phyloP scores from a whole-genome alignment of 2,888 invertebrate species.

The Ormia ochracea region DNA sequence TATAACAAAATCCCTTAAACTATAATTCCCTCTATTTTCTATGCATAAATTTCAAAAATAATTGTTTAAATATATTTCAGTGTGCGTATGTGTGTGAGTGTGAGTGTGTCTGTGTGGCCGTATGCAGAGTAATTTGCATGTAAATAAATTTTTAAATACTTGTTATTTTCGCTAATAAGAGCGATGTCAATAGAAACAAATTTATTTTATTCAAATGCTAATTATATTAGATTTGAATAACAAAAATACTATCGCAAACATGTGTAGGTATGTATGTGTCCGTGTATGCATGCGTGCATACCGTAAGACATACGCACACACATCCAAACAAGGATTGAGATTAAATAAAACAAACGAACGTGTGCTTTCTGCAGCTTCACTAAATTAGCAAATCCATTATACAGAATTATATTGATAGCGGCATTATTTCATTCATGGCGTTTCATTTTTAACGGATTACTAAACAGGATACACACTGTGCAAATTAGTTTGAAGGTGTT shows the following conservation, averaged over 20 bases:
- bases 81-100: no score
- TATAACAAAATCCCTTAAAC: background rate
- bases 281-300: background rate
- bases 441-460: no score
- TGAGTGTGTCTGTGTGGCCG: no score
- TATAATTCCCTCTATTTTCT: background rate
- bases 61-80: background rate
- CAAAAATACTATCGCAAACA: slow-evolving; percentile 9
- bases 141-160: slow-evolving; percentile 5
- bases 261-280: no score
- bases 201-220: slow-evolving; percentile 40
- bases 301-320: no score
- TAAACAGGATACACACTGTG: no score
- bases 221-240: slow-evolving; percentile 45
- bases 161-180: slow-evolving; percentile 13
- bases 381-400: no score
- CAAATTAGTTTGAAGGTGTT: no score
- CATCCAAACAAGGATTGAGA: no score
- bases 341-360: background rate
- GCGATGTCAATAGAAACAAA: slow-evolving; percentile 29
- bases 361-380: no score
- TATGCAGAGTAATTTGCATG: background rate
- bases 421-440: no score
- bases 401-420: no score
- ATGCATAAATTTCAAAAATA: background rate